Evolutionary conservation across 2,888 invertebrate species (phyloP), one percentile per base, ranked within the genome.

Genomic region (Sclerodermus sp.): DNA sequence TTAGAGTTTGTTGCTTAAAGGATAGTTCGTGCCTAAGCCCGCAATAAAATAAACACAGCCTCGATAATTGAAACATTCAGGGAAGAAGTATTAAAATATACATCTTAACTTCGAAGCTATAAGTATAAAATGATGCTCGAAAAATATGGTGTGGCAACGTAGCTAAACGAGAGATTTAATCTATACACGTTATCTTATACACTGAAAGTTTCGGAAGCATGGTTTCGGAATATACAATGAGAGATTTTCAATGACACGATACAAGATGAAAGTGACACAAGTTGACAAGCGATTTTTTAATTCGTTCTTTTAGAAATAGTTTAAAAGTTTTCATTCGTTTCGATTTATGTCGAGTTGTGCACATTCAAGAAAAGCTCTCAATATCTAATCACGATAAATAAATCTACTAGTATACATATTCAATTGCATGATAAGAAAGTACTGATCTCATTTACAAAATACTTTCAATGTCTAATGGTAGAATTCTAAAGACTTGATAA

Each of bases 81-180:
- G 62, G 56, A 58, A 65, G 58, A 67, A 68, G 61, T 66, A 67
- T 64, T 67, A 66, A 70, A 68, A 68, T 46, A 55, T 65, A 62
- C 40, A 45, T 42, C 40, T 30, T 45, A 47, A 45, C 49, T 42
- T 45, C 50, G 43, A 42, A 51, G 49, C 51, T 56, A 59, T 36
- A 50, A 49, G 40, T 47, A 58, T 56, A 67, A 69, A 68, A 68
- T 58, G 60, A 63, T 64, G 58, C 53, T 55, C 57, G 62, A 60
- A 62, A 55, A 58, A 62, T 54, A 54, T 60, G 53, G 50, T 46
- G 47, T 41, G 53, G 39, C 43, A 53, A 58, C 42, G 46, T 47
- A 58, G 51, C 45, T 50, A 49, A 48, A 43, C 38, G 45, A 48
- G 31, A n/a, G 47, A 52, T 58, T 48, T 40, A 47, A 44, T 16